These are phyloP conservation scores for Pelvicachromis taeniatus DNA, from an alignment of 2,113 vertebrate genomes.

Conservation along the genomic window DNA sequence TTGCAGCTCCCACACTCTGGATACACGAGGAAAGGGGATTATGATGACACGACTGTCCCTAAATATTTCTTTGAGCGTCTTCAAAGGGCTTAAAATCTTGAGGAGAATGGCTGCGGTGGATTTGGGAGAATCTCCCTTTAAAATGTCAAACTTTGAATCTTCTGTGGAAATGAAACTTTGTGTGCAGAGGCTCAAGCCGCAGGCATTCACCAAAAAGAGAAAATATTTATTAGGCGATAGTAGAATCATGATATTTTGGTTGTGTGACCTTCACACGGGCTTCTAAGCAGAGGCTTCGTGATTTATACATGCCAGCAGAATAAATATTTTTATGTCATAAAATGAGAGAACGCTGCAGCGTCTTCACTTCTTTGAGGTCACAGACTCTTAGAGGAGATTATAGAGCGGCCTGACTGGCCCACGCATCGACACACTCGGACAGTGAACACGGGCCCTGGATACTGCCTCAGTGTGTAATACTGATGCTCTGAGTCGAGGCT, in stretches of 20 bases:
- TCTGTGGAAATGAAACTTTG: neutral
- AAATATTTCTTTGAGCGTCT: neutral
- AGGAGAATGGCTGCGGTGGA: neutral
- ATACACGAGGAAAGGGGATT: neutral
- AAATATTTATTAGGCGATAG: neutral
- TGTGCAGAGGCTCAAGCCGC: fast-evolving
- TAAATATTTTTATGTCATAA: neutral
- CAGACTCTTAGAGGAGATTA: neutral
- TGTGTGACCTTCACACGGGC: neutral
- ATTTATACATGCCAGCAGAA: neutral
- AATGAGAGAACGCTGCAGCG: neutral
- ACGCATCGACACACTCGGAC: neutral
- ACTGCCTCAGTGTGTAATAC: neutral
- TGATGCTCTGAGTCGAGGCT: neutral
- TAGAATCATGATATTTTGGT: neutral
- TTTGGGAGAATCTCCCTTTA: neutral
- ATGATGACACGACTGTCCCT: neutral
- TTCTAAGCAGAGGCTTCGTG: neutral
- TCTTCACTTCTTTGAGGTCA: neutral
- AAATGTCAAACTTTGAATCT: neutral
- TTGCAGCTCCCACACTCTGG: neutral
- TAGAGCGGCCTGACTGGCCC: neutral
- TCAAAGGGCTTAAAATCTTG: neutral
- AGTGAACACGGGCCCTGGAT: neutral
- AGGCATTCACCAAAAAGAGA: neutral